Percentiles rank a stretch among this genome's conserved stretches.
Conservation (phyloP, 2,888 invertebrate species). For the Laspeyria flexula region DNA sequence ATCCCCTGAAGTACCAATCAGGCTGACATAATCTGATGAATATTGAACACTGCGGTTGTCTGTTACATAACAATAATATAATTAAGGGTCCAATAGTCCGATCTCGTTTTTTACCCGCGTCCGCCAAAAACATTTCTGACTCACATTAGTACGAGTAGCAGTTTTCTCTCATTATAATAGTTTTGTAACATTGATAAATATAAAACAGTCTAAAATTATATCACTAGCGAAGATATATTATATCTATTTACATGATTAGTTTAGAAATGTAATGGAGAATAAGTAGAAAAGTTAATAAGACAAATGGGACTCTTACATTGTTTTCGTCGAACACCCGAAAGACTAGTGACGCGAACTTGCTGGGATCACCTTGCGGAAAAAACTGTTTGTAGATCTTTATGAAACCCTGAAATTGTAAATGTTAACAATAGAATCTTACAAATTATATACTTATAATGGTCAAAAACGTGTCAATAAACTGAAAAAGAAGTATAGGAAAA, state of each 20-base stretch:
- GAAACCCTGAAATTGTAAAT: conserved; percentile 91
- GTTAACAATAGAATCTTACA: neutral
- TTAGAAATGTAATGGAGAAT: neutral
- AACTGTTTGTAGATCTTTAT: conserved; percentile 99
- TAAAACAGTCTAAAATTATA: neutral
- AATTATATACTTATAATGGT: too few species aligned
- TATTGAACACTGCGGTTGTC: conserved; percentile 38
- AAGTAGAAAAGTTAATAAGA: conserved; percentile 1
- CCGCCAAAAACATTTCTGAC: neutral
- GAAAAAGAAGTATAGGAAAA: too few species aligned
- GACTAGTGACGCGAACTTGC: conserved; percentile 98
- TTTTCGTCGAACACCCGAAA: conserved; percentile 99
- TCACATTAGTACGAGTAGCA: neutral
- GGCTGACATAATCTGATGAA: conserved; percentile 33
- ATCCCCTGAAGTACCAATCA: neutral
- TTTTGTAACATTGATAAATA: neutral
- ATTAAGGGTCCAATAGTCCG: conserved; percentile 17
- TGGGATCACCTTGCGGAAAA: conserved; percentile 99
- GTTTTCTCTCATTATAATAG: conserved; percentile 3
- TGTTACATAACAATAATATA: conserved; percentile 35
- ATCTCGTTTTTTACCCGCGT: conserved; percentile 16
- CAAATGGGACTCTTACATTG: conserved; percentile 90
- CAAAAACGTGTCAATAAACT: too few species aligned
- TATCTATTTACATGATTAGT: neutral
- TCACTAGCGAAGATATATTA: neutral